A percentile compares a stretch with the other conserved stretches of the same genome.
These are phyloP conservation scores for Anolis apletophallus DNA, from an alignment of 2,797 vertebrate genomes.

Conservation along the genomic window DNA sequence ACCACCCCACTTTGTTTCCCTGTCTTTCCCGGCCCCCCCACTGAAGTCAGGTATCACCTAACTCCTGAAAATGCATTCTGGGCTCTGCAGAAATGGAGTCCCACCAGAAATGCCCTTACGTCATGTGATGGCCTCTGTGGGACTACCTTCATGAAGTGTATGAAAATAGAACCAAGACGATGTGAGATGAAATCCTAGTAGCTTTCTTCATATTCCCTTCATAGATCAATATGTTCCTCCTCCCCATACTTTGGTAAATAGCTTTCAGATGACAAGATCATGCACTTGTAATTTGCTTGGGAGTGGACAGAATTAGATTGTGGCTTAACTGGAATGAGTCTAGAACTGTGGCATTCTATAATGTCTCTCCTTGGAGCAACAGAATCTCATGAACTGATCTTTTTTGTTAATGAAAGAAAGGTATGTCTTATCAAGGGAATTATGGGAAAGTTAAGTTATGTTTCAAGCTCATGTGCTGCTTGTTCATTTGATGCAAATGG, in stretches of 20 bases:
- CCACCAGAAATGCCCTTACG: too few species aligned
- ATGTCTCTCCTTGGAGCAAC: neutral
- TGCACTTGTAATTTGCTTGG: neutral
- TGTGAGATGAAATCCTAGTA: neutral
- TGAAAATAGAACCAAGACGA: too few species aligned
- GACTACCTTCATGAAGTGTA: too few species aligned
- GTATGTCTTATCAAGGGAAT: slow-evolving; percentile 19
- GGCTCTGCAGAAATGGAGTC: too few species aligned
- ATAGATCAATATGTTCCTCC: neutral
- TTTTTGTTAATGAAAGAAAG: slow-evolving; percentile 49
- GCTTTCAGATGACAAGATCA: neutral
- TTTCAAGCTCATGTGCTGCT: neutral
- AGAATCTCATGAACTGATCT: slow-evolving; percentile 35
- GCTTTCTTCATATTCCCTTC: neutral
- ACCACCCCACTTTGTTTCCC: too few species aligned
- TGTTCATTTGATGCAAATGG: neutral
- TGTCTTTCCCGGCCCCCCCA: too few species aligned
- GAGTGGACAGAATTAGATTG: neutral
- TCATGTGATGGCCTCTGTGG: too few species aligned
- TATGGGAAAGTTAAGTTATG: neutral
- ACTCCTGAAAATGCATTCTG: too few species aligned
- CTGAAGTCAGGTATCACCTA: too few species aligned
- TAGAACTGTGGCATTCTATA: neutral
- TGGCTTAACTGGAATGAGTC: too few species aligned
- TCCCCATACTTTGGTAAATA: neutral